Evolutionary conservation across 2,113 vertebrate species (phyloP), one percentile per base, ranked within the genome.

Genomic region (Fulmarus glacialis): DNA sequence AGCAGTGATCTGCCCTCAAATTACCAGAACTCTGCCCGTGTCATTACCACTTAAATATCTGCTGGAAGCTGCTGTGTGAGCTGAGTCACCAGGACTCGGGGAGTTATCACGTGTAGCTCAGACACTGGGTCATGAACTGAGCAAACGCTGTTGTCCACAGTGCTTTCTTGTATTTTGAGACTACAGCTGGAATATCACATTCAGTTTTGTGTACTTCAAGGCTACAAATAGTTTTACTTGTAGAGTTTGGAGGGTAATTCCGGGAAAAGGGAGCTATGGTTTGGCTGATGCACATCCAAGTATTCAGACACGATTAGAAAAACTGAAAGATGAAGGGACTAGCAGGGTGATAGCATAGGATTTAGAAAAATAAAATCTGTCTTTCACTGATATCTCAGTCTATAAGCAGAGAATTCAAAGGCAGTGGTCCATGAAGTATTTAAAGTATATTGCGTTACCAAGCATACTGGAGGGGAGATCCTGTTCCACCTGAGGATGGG

Each of bases 21-120:
- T 90, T 95, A 89, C 53, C 91, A 94, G 89, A 78, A 73, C 90
- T 90, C 82, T 96, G 83, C 84, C 92, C 91, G 23, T 93, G 92
- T 92, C 90, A 72, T 96, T 96, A 92, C 9, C 0, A 2, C 40
- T 93, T 55, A 94, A 95, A 11, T 94, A 60, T 64, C 82, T 91
- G 83, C 84, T 89, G 94, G 84, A 71, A 97, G 92, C 83, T 88
- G 90, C 60, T 56, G 26, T 48, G 42, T 73, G 83, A 45, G 84
- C 92, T 96, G 96, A 97, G 86, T 97, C 94, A 94, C 90, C 60
- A n/a, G 8, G 24, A 16, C 70, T 68, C 29, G 0, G 6, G 67
- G 73, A 91, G 60, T 22, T 80, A 85, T 60, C 97, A 94, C 80
- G 77, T 95, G 94, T 91, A 82, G 89, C 89, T 82, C 92, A 75